Percentiles rank a stretch among this genome's conserved stretches.
Conservation (phyloP, 2,888 invertebrate species). For the Horisme vitalbata region DNA sequence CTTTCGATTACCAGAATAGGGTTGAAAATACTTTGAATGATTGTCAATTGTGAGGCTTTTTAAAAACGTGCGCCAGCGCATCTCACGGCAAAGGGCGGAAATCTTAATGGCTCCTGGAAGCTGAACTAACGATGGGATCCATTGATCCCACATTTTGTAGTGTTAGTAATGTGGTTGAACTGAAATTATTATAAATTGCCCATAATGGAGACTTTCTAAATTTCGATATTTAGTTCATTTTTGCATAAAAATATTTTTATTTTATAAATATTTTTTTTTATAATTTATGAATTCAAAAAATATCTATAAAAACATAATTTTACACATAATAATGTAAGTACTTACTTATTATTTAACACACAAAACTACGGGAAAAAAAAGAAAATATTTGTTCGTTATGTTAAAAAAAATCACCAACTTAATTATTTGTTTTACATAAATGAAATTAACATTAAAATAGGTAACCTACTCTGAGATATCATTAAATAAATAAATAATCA, state of each 20-base stretch:
- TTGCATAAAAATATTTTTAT: neutral
- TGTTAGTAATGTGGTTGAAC: constrained; percentile 22
- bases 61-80: constrained; percentile 32
- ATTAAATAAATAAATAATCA: no score
- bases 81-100: constrained; percentile 71
- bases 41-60: constrained; percentile 41
- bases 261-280: neutral
- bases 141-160: constrained; percentile 59
- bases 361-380: no score
- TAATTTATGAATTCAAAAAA: neutral
- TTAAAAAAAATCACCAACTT: no score
- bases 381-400: no score
- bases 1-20: constrained; percentile 3
- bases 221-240: neutral
- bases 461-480: no score
- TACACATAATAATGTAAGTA: no score
- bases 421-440: no score
- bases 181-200: constrained; percentile 20
- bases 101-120: constrained; percentile 81
- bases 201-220: constrained; percentile 12
- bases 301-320: no score
- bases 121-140: constrained; percentile 77
- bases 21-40: constrained; percentile 33
- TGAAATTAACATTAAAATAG: no score
- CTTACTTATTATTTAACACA: no score